Base-by-base conservation (phyloP, 1,140 invertebrate species). In the Daktulosphaira vitifoliae region DNA sequence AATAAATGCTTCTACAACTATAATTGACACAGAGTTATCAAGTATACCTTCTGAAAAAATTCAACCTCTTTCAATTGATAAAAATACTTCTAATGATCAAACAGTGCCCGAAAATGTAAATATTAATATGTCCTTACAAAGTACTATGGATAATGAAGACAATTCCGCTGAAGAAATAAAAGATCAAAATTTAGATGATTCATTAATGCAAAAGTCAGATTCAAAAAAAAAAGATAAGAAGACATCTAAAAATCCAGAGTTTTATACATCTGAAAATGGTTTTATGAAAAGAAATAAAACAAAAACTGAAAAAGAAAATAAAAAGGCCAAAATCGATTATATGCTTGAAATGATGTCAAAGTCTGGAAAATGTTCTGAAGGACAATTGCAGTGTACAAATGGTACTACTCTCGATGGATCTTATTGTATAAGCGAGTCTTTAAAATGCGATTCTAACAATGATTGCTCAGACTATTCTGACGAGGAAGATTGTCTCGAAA, bases 401-500 rank as follows among this genome's bases (percentile, higher is more conserved):
- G 81, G 81, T 25, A 83, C 81, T 20, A 69, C 73, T 0, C 16
- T 68, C 71, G 53, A 68, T 67, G 81, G 81, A 4, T 78, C 77
- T 29, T 80, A 80, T 67, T 84, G 82, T 71, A 77, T 83, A 3
- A 72, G 74, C 52, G 68, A 76, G 18, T 78, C 75, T 13, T 77
- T 80, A 3, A 77, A 78, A 71, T 84, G 83, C 69, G 81, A 84
- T 71, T 82, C 81, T 0, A 77, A 81, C 56, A 76, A 76, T 33
- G 82, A 85, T 68, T 85, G 83, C 70, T 79, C 76, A 0, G 83
- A 84, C 70, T 80, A 78, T 18, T 83, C 82, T 11, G 83, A 85
- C 72, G 83, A 85, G 72, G 38, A 76, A 3, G 76, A 78, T n/a
- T 85, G 83, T 68, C 71, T 77, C 50, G 72, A 79, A 69, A 74